Base-by-base conservation (phyloP, 2,888 invertebrate genomes). In the Hypsopygia costalis region DNA sequence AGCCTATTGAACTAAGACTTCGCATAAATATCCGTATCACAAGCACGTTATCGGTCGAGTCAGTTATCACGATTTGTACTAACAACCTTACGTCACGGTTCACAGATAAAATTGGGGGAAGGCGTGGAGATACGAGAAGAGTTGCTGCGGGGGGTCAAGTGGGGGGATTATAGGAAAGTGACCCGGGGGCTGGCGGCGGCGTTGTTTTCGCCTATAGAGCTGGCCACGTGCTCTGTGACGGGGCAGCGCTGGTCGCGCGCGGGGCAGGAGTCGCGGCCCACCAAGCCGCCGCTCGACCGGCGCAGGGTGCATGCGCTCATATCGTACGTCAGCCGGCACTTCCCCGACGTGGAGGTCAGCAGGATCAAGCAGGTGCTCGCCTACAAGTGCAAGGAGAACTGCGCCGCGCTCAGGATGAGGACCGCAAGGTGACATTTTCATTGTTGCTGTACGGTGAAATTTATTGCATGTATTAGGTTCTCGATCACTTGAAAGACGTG, bases 371-470 rank as follows among this genome's bases (percentile, higher is more conserved):
- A 94, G 78, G 93, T 94, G 55, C 83, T 94, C 56, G 94, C 94
- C 16, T 94, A 94, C 81, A 94, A 94, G 80, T 94, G 94, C 78
- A 94, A 94, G 83, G 94, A 94, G 76, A 93, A 93, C 80, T 93
- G 93, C 58, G 93, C 93, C 34, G 93, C 93, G 55, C 91, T 93
- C 46, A 86, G 93, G 76, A 93, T 93, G 93, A 91, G 93, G 72
- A 92, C 93, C 34, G 92, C 93, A 65, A 91, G 93, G 86, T 93
- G 91, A 79, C 46, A 52, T 43, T 41, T 46, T 47, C 45, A 27
- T 41, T 37, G 27, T 28, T 29, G 29, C 29, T 22, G 21, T 11
- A 11, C 16, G 3, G 2, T 16, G 16, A 16, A n/a, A n/a, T n/a
- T n/a, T n/a, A n/a, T n/a, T n/a, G n/a, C n/a, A n/a, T n/a, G n/a